A percentile compares a stretch with the other conserved stretches of the same genome.
phyloP scores from a whole-genome alignment of 2,888 invertebrate species.

The Frankliniella fusca region DNA sequence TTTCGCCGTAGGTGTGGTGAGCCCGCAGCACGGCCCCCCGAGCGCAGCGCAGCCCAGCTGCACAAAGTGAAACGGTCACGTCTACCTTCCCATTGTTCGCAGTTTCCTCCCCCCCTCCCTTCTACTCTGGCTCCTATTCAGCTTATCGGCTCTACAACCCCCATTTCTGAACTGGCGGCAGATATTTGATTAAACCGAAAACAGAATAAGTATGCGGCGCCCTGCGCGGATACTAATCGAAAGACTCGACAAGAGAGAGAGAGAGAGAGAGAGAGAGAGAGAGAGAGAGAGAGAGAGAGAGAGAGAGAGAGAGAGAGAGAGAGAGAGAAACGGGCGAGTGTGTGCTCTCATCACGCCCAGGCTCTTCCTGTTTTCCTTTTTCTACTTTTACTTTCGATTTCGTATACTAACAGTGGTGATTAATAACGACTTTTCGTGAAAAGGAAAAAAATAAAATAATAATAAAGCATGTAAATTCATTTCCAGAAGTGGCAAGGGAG shows the following conservation, averaged over 20 bases:
- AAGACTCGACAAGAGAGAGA: too few relatives aligned
- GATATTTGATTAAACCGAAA: too few relatives aligned
- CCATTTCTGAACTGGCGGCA: too few relatives aligned
- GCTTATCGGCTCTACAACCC: not conserved
- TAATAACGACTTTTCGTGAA: not conserved
- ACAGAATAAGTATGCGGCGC: too few relatives aligned
- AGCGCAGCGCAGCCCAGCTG: not conserved
- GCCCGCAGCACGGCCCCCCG: not conserved
- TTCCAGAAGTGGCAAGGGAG: too few relatives aligned
- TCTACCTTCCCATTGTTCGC: not conserved
- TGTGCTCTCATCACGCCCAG: not conserved
- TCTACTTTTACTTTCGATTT: not conserved
- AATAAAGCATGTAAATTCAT: too few relatives aligned
- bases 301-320: too few relatives aligned
- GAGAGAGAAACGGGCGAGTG: too few relatives aligned
- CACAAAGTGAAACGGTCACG: not conserved
- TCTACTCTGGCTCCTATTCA: not conserved
- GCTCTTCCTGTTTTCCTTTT: not conserved
- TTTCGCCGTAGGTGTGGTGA: conserved; percentile 11
- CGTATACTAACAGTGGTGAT: not conserved
- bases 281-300: too few relatives aligned
- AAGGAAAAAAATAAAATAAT: too few relatives aligned
- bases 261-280: too few relatives aligned
- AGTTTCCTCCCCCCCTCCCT: not conserved
- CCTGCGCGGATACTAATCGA: too few relatives aligned